phyloP scores from a whole-genome alignment of 2,113 vertebrate genomes.

The Strix aluco region DNA sequence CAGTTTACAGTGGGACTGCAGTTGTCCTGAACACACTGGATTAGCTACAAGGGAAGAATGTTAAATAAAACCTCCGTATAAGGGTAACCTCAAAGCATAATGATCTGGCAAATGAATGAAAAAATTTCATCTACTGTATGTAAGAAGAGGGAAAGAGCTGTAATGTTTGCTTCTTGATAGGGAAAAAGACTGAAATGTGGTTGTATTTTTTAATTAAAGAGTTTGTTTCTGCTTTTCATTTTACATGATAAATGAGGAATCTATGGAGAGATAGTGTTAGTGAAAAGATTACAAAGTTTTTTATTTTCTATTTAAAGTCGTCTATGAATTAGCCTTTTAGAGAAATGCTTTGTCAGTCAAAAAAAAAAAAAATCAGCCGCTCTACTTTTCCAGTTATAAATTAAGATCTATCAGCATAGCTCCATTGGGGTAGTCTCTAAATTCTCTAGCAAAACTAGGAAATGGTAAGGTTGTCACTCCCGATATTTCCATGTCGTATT shows the following conservation, averaged over 20 bases:
- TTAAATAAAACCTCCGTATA: neutral
- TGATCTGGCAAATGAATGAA: neutral
- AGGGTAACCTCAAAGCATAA: neutral
- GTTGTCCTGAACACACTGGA: neutral
- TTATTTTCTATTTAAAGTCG: neutral
- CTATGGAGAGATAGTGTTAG: neutral
- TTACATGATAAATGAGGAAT: neutral
- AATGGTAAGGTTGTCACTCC: neutral
- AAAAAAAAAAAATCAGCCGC: neutral
- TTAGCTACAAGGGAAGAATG: neutral
- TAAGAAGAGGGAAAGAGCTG: neutral
- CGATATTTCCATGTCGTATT: neutral
- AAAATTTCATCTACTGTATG: neutral
- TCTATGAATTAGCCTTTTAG: neutral
- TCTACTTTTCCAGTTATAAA: neutral
- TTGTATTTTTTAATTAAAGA: neutral
- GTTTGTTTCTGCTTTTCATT: neutral
- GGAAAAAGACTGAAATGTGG: neutral
- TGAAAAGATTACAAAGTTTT: neutral
- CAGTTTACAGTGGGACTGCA: neutral
- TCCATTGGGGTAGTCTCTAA: neutral
- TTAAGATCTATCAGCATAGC: neutral
- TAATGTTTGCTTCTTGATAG: neutral
- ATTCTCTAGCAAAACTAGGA: neutral
- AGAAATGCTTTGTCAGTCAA: neutral